Evolutionary conservation across 1,140 invertebrate species (phyloP).

Genomic region (Zaprionus vittiger): DNA sequence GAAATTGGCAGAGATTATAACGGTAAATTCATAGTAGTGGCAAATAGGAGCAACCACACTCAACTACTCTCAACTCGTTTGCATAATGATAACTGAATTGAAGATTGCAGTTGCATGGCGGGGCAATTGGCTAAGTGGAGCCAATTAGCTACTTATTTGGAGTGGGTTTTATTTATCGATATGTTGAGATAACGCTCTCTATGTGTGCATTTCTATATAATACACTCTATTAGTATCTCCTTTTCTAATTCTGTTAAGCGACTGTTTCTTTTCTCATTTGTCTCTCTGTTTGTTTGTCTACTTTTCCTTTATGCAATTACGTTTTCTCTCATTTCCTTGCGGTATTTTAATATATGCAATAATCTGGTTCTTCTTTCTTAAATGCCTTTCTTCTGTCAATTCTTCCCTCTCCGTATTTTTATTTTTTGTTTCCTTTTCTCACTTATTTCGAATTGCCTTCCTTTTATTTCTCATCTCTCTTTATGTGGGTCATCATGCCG

Average conservation of each 20-base stretch:
- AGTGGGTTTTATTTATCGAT: not conserved
- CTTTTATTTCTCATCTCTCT: too few species aligned
- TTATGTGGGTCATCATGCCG: too few species aligned
- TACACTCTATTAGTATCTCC: not conserved
- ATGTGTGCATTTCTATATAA: not conserved
- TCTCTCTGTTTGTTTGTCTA: not conserved
- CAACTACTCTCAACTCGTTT: constrained; percentile 3
- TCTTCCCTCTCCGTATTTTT: not conserved
- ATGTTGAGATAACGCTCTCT: not conserved
- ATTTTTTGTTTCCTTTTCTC: not conserved
- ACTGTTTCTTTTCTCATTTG: not conserved
- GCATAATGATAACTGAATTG: not conserved
- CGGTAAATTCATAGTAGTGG: not conserved
- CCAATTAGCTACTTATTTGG: not conserved
- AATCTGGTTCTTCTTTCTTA: not conserved
- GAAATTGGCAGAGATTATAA: constrained; percentile 4
- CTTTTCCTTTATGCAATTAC: not conserved
- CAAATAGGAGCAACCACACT: not conserved
- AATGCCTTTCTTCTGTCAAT: not conserved
- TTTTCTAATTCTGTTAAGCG: not conserved
- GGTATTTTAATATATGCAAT: too few species aligned
- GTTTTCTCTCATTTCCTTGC: not conserved
- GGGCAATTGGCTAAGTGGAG: constrained; percentile 2
- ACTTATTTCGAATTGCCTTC: not conserved
- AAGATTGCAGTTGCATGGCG: not conserved